Evolutionary conservation across 2,888 invertebrate species (phyloP).

Genomic region (Catocala sponsa): DNA sequence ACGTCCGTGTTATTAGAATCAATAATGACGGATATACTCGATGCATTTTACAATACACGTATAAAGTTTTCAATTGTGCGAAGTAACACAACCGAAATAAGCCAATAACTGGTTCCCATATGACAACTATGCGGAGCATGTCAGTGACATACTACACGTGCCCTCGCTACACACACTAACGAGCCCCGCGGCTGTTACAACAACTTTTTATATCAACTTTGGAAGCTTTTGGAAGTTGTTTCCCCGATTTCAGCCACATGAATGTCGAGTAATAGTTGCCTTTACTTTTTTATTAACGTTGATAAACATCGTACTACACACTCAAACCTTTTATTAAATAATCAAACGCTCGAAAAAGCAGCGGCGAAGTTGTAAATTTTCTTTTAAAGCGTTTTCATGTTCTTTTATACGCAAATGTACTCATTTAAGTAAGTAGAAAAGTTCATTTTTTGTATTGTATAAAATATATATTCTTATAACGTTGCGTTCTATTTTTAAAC

Average conservation of each 20-base stretch:
- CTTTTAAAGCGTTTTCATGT: slow-evolving; percentile 27
- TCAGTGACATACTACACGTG: slow-evolving; percentile 22
- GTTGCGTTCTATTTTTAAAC: no score
- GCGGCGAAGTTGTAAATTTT: slow-evolving; percentile 24
- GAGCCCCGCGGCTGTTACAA: slow-evolving; percentile 49
- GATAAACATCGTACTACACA: slow-evolving; percentile 16
- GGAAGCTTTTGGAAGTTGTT: slow-evolving; percentile 46
- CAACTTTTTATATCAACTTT: slow-evolving; percentile 59
- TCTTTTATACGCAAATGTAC: neutral
- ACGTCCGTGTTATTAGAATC: no score
- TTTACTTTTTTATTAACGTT: slow-evolving; percentile 24
- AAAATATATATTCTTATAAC: no score
- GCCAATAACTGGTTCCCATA: neutral
- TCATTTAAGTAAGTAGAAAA: neutral
- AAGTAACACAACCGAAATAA: slow-evolving; percentile 13
- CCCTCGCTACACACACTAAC: slow-evolving; percentile 47
- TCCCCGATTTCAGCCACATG: slow-evolving; percentile 49
- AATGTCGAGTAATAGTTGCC: slow-evolving; percentile 39
- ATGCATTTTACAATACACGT: neutral
- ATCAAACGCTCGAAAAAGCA: slow-evolving; percentile 19
- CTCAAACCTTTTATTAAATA: slow-evolving; percentile 17
- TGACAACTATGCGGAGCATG: slow-evolving; percentile 13
- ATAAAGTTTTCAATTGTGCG: neutral
- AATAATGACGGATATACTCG: no score
- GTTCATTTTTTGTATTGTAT: no score